phyloP scores from a whole-genome alignment of 2,797 vertebrate genomes.

The Cyprinodon diabolis region DNA sequence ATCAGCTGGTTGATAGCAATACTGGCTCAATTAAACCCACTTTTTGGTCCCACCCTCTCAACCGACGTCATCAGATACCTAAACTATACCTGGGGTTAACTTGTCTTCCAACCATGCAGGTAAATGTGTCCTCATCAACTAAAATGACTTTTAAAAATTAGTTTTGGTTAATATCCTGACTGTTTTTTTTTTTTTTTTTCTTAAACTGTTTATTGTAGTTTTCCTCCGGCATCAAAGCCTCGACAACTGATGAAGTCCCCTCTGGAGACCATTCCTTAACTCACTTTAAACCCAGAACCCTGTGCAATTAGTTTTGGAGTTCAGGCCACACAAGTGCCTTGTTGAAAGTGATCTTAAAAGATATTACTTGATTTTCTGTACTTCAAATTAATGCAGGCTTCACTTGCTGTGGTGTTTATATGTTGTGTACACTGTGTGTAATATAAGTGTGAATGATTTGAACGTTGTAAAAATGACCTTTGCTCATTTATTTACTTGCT shows the following conservation, averaged over 20 bases:
- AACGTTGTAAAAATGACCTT: constrained; percentile 23
- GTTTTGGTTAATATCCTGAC: too few species aligned
- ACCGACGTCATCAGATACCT: constrained; percentile 93
- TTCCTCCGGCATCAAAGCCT: constrained; percentile 29
- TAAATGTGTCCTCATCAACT: constrained; percentile 10
- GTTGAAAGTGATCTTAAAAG: constrained; percentile 40
- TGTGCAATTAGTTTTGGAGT: constrained; percentile 33
- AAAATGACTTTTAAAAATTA: background rate
- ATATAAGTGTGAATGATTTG: constrained; percentile 29
- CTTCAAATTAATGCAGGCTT: constrained; percentile 37
- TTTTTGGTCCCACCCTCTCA: constrained; percentile 90
- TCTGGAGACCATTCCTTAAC: constrained; percentile 45
- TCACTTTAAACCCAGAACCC: constrained; percentile 45
- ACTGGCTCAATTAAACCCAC: constrained; percentile 94
- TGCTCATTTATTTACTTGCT: constrained; percentile 8
- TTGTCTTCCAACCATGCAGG: constrained; percentile 25
- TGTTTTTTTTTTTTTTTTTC: background rate
- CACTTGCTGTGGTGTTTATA: constrained; percentile 33
- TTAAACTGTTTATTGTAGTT: constrained; percentile 1
- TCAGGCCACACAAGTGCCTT: constrained; percentile 49
- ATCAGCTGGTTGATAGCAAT: constrained; percentile 97
- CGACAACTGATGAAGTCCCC: constrained; percentile 27
- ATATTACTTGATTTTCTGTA: constrained; percentile 50
- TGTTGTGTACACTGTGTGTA: constrained; percentile 52
- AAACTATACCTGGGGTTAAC: constrained; percentile 86